Evolutionary conservation across 1,140 invertebrate species (phyloP).

Genomic region (Batillaria attramentaria): DNA sequence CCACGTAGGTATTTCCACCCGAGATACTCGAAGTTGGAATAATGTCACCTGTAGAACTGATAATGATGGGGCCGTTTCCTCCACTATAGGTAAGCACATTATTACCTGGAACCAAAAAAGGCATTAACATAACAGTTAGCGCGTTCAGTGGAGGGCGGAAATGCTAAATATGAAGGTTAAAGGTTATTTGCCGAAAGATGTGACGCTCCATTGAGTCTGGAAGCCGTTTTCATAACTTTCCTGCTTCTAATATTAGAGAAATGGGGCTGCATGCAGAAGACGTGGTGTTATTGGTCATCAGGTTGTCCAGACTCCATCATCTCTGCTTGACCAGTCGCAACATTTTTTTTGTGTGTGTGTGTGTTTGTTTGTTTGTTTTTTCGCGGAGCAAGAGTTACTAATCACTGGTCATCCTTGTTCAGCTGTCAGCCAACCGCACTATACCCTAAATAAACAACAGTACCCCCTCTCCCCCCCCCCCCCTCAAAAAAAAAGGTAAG

Average conservation of each 20-base stretch:
- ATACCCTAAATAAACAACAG: no score
- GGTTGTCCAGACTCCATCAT: no score
- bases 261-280: neutral
- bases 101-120: neutral
- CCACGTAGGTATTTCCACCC: neutral
- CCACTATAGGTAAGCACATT: conserved; percentile 17
- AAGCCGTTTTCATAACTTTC: neutral
- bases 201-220: neutral
- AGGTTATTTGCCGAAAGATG: neutral
- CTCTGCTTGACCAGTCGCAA: no score
- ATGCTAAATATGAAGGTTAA: neutral
- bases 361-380: no score
- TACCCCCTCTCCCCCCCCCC: no score
- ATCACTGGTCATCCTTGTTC: no score
- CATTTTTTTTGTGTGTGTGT: no score
- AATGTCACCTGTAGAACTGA: neutral
- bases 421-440: no score
- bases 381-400: no score
- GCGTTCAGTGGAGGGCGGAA: neutral
- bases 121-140: neutral
- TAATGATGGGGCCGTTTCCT: neutral
- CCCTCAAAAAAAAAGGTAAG: no score
- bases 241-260: neutral
- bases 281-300: no score
- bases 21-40: neutral